Percentiles rank a stretch among this genome's conserved stretches.
Conservation (phyloP, 2,797 vertebrate genomes). For the Coluber constrictor region DNA sequence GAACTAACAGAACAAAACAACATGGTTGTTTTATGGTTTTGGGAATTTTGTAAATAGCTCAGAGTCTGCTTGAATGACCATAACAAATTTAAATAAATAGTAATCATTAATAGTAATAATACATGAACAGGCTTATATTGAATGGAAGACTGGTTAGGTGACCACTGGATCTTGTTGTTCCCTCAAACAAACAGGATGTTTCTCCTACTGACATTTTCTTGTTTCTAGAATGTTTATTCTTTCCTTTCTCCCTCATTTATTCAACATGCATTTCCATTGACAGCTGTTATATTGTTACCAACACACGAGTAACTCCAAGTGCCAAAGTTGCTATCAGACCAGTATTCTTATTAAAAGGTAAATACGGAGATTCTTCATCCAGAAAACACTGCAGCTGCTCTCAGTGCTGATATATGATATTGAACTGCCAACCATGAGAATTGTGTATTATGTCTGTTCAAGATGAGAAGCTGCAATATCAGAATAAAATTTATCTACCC, state of each 20-base stretch:
- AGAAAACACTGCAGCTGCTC: conserved; percentile 49
- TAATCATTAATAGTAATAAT: background rate
- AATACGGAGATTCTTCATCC: conserved; percentile 34
- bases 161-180: background rate
- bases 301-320: background rate
- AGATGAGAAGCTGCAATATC: background rate
- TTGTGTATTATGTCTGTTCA: background rate
- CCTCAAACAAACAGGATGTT: background rate
- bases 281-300: conserved; percentile 7
- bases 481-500: background rate
- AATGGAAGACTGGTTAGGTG: background rate
- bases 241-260: background rate
- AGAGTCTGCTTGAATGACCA: background rate
- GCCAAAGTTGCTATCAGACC: background rate
- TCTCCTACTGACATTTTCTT: conserved; percentile 15
- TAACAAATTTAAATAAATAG: background rate
- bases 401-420: background rate
- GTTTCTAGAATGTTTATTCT: conserved; percentile 7
- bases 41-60: background rate
- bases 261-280: background rate
- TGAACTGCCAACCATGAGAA: background rate
- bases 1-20: no score
- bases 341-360: conserved; percentile 7
- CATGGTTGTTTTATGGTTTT: background rate
- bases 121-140: background rate